A percentile compares a stretch with the other conserved stretches of the same genome.
phyloP scores from a whole-genome alignment of 2,113 vertebrate species.

The Perognathus longimembris region DNA sequence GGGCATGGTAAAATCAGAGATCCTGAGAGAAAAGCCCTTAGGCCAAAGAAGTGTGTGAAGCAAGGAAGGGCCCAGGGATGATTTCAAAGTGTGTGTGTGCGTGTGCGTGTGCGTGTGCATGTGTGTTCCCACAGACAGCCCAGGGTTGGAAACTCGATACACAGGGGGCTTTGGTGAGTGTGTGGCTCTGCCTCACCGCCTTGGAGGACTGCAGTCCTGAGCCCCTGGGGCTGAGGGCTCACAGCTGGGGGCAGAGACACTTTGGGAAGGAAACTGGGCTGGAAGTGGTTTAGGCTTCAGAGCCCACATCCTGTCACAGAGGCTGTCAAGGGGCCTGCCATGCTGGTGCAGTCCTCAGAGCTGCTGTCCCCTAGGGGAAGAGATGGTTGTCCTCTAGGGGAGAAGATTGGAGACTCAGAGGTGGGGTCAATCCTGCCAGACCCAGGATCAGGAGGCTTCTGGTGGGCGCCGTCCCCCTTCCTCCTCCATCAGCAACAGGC shows the following conservation, averaged over 20 bases:
- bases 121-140: slow-evolving; percentile 3
- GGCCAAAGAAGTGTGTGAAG: slow-evolving; percentile 58
- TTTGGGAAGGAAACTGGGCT: slow-evolving; percentile 46
- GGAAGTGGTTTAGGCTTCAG: slow-evolving; percentile 71
- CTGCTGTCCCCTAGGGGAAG: slow-evolving; percentile 52
- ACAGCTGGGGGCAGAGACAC: not conserved
- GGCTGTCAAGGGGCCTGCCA: not conserved
- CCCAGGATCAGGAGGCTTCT: slow-evolving; percentile 63
- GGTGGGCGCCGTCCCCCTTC: not conserved
- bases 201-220: not conserved
- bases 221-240: slow-evolving; percentile 29
- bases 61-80: not conserved
- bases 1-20: slow-evolving; percentile 45
- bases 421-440: slow-evolving; percentile 15
- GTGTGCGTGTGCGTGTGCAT: too few relatives aligned
- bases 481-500: slow-evolving; percentile 87
- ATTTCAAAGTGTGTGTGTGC: not conserved
- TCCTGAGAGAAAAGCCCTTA: slow-evolving; percentile 80
- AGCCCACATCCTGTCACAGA: slow-evolving; percentile 62
- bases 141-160: not conserved
- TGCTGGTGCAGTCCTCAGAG: not conserved
- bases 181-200: not conserved
- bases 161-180: slow-evolving; percentile 38
- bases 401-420: not conserved
- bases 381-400: slow-evolving; percentile 43